Evolutionary conservation across 2,888 invertebrate genomes (phyloP).

Genomic region (Exocentrus adspersus): DNA sequence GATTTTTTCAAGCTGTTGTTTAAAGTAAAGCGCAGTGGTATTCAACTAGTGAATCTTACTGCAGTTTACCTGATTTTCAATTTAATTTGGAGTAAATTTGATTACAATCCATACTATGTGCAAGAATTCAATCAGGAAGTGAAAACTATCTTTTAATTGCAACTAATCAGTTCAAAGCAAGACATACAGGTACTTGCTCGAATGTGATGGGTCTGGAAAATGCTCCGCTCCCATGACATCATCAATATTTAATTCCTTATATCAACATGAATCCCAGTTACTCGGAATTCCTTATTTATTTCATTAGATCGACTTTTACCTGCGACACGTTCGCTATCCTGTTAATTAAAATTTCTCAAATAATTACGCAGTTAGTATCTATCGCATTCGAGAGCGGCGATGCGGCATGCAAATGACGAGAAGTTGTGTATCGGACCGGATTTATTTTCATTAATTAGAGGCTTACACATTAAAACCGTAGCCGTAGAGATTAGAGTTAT

Average conservation of each 20-base stretch:
- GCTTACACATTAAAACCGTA: neutral
- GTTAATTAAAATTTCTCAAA: conserved; percentile 28
- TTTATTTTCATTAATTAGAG: conserved; percentile 12
- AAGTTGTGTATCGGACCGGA: neutral
- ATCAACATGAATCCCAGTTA: conserved; percentile 20
- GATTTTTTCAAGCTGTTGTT: no score
- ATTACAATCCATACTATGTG: no score
- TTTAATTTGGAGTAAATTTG: no score
- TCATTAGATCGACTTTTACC: conserved; percentile 17
- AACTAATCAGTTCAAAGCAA: no score
- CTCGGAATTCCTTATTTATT: conserved; percentile 23
- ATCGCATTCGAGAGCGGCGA: neutral
- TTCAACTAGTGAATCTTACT: no score
- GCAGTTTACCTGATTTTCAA: no score
- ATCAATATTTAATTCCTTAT: conserved; percentile 4
- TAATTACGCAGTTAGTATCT: conserved; percentile 15
- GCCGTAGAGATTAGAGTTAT: neutral
- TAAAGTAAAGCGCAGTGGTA: no score
- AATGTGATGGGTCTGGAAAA: neutral
- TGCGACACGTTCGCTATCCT: conserved; percentile 16
- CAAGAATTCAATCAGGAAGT: no score
- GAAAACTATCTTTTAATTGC: no score
- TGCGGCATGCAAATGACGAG: conserved; percentile 1
- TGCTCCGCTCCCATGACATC: neutral
- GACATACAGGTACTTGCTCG: no score